Percentiles rank a stretch among this genome's conserved stretches.
Evolutionary conservation across 2,888 invertebrate species (phyloP).

Genomic region (Carcina quercana): DNA sequence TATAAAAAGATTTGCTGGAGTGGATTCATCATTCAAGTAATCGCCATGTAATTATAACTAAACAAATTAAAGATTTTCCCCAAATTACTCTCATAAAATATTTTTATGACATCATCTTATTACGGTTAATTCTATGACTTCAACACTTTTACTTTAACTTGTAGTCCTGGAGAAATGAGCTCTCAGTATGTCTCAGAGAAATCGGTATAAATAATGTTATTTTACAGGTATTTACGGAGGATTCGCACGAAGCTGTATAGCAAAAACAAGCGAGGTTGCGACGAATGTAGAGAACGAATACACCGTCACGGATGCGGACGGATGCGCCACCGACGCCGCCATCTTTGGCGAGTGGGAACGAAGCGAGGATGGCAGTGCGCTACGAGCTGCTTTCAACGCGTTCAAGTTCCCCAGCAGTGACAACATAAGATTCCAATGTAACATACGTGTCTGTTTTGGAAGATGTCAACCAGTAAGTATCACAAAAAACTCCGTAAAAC

Average conservation of each 20-base stretch:
- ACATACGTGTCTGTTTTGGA: slow-evolving; percentile 95
- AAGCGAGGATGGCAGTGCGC: slow-evolving; percentile 87
- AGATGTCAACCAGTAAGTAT: slow-evolving; percentile 91
- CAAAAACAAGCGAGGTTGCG: slow-evolving; percentile 89
- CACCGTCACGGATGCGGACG: slow-evolving; percentile 93
- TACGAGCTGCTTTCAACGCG: slow-evolving; percentile 92
- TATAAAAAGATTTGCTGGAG: too few species aligned
- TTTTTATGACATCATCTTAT: too few species aligned
- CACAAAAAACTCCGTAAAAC: too few species aligned
- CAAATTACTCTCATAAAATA: too few species aligned
- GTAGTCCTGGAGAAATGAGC: too few species aligned
- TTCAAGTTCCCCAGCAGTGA: slow-evolving; percentile 97
- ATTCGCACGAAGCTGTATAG: slow-evolving; percentile 93
- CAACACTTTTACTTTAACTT: too few species aligned
- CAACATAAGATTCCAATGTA: slow-evolving; percentile 95
- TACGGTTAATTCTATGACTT: too few species aligned
- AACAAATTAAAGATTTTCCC: too few species aligned
- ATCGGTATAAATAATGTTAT: too few species aligned
- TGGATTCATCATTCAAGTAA: too few species aligned
- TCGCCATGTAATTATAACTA: too few species aligned
- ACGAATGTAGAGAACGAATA: slow-evolving; percentile 90
- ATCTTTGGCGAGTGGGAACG: slow-evolving; percentile 97
- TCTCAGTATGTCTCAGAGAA: too few species aligned
- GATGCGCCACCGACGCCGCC: slow-evolving; percentile 93
- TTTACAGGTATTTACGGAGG: slow-evolving; percentile 90